Evolutionary conservation across 1,140 invertebrate species (phyloP), one percentile per base, ranked within the genome.

Genomic region (Lutraria rhynchaena): DNA sequence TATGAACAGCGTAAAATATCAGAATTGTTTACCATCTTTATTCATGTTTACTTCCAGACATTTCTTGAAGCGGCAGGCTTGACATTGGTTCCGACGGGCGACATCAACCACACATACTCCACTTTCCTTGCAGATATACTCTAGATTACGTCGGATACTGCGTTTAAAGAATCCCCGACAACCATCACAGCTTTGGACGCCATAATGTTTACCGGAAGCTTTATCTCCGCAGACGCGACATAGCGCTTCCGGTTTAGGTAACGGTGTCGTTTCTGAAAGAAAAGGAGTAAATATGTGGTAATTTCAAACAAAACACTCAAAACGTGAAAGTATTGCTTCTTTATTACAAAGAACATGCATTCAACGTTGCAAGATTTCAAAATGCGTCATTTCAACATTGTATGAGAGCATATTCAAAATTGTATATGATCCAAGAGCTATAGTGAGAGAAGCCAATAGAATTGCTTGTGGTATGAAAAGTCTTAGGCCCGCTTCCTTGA

Each of bases 11-110:
- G 29, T 24, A 2, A 74, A 29, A 41, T 2, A 27, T 33, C n/a
- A n/a, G n/a, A n/a, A n/a, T 49, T 41, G 92, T 94, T 94, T 94
- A 98, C 97, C 97, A 92, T 99, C 97, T 93, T 95, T 95, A 92
- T 98, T 98, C 97, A 99, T 99, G 89, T 98, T 97, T 74, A 98
- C 97, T 86, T 95, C 94, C 11, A 99, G 94, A 92, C 97, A 99
- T 91, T 98, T 98, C 61, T 95, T 95, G 91, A 98, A 98, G 44
- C 98, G 94, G 88, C 98, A 99, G 0, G 97, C 96, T 92, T 99
- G 98, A 89, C 98, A 99, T 92, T 99, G 98, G 93, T 99, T 99
- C 31, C 98, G 92, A 57, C 97, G 93, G 0, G 96, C 97, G 0
- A 98, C 97, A 88, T 99, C 97, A 1, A 99, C 97, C 0, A 98